Percentiles rank a stretch among this genome's conserved stretches.
These are phyloP conservation scores for Dryobota labecula DNA, from an alignment of 2,888 invertebrate genomes.

Conservation along the genomic window DNA sequence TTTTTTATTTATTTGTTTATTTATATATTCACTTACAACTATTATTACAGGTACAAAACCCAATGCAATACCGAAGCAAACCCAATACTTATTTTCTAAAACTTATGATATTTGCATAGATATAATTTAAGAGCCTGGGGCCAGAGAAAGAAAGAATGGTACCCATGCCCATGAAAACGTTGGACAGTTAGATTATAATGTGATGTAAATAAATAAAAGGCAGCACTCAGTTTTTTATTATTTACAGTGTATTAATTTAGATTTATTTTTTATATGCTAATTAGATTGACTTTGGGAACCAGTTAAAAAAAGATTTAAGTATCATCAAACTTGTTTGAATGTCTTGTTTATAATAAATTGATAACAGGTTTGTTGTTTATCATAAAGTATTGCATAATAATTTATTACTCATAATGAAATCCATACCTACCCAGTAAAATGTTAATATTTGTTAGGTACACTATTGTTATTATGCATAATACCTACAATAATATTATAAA, in stretches of 20 bases:
- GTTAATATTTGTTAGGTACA: not conserved
- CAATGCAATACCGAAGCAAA: too few relatives aligned
- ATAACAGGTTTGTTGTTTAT: slow-evolving; percentile 1
- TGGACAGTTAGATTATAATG: too few relatives aligned
- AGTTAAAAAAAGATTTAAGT: not conserved
- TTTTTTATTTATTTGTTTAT: too few relatives aligned
- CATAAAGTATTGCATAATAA: slow-evolving; percentile 20
- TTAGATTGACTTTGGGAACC: slow-evolving; percentile 1
- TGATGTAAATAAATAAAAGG: too few relatives aligned
- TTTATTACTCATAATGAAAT: not conserved
- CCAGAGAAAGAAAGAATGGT: too few relatives aligned
- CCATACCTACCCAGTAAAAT: not conserved
- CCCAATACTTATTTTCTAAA: too few relatives aligned
- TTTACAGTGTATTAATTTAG: not conserved
- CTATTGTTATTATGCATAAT: not conserved
- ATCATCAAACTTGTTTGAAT: slow-evolving; percentile 5
- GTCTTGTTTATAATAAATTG: not conserved
- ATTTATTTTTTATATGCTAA: not conserved
- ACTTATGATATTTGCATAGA: too few relatives aligned
- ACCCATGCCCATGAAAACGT: too few relatives aligned
- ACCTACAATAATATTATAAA: not conserved
- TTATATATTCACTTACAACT: too few relatives aligned
- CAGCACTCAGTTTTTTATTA: not conserved
- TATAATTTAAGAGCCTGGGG: too few relatives aligned
- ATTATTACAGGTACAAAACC: too few relatives aligned